A percentile compares a stretch with the other conserved stretches of the same genome.
Conservation (phyloP, 2,797 vertebrate species). For the Philypnodon macrostomus region DNA sequence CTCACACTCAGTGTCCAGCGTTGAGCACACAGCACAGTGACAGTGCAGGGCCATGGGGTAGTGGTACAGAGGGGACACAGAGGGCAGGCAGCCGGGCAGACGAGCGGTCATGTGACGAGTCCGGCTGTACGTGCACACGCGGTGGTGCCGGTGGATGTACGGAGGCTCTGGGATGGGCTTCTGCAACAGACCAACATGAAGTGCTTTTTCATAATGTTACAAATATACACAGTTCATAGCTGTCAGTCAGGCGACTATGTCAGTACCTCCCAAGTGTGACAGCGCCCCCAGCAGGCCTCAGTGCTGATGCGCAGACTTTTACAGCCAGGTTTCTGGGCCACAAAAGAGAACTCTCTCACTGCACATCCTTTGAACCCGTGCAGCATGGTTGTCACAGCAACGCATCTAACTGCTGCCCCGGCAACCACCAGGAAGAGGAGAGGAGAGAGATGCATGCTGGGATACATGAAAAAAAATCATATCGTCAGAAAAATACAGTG, state of each 20-base stretch:
- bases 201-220: too few relatives aligned
- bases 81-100: conserved; percentile 71
- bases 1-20: conserved; percentile 77
- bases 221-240: too few relatives aligned
- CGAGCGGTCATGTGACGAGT: conserved; percentile 64
- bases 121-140: conserved; percentile 73
- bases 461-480: background rate
- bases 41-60: conserved; percentile 76
- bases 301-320: conserved; percentile 67
- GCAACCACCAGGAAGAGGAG: conserved; percentile 55
- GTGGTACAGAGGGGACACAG: conserved; percentile 72
- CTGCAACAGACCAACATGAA: conserved; percentile 41
- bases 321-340: conserved; percentile 77
- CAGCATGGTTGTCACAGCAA: conserved; percentile 49
- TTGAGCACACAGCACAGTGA: conserved; percentile 73
- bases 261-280: conserved; percentile 79
- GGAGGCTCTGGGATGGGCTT: conserved; percentile 71
- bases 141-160: conserved; percentile 74
- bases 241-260: too few relatives aligned
- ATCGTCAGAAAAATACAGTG: too few relatives aligned
- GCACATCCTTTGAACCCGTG: conserved; percentile 73
- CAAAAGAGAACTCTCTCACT: conserved; percentile 74
- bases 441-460: conserved; percentile 53
- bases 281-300: conserved; percentile 79
- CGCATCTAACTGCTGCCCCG: conserved; percentile 26